These are phyloP conservation scores for Diadegma fenestrale DNA, from an alignment of 2,888 invertebrate genomes.

Conservation along the genomic window DNA sequence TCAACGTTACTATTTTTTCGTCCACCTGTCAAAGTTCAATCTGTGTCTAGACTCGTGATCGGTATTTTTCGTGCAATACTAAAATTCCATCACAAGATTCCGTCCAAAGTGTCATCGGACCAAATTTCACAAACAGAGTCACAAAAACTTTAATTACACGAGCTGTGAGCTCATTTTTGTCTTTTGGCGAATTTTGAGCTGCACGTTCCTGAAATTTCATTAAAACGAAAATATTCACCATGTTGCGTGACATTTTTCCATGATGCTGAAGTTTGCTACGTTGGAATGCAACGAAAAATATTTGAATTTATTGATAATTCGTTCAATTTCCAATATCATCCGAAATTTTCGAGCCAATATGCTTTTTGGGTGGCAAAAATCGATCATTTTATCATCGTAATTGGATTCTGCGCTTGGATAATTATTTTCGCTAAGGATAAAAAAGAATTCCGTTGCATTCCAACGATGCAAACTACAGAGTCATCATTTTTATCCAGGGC, in stretches of 20 bases:
- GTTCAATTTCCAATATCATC: too few species aligned
- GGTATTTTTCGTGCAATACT: not conserved
- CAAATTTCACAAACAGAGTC: not conserved
- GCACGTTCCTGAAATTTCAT: not conserved
- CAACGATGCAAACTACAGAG: not conserved
- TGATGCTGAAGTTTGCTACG: not conserved
- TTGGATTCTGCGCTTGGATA: too few species aligned
- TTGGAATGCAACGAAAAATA: not conserved
- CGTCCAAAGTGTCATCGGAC: not conserved
- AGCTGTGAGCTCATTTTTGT: not conserved
- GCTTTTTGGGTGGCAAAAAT: too few species aligned
- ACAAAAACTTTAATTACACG: not conserved
- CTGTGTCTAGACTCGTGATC: not conserved
- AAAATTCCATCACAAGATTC: not conserved
- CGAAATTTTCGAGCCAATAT: too few species aligned
- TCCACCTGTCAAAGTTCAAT: not conserved
- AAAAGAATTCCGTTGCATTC: too few species aligned
- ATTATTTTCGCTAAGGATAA: too few species aligned
- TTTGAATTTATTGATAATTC: too few species aligned
- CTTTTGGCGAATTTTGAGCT: not conserved
- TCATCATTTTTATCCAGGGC: slow-evolving; percentile 1
- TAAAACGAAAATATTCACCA: not conserved
- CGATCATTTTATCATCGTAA: too few species aligned
- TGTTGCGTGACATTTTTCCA: not conserved
- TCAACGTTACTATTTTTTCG: not conserved